Percentiles rank a stretch among this genome's conserved stretches.
Evolutionary conservation across 2,113 vertebrate genomes (phyloP).

Genomic region (Chamaetylas fuelleborni): DNA sequence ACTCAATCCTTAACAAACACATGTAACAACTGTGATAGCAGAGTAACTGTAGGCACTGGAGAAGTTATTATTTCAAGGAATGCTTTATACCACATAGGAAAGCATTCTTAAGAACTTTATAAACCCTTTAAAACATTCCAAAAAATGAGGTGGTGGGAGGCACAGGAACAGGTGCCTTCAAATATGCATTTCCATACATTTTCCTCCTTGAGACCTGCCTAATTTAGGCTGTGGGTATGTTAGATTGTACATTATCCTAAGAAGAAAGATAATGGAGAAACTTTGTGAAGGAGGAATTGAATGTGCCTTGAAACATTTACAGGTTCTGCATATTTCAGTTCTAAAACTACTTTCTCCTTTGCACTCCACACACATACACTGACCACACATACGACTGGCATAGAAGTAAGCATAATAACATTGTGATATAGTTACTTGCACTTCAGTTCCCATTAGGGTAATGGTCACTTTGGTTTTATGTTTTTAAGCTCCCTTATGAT

Average conservation of each 20-base stretch:
- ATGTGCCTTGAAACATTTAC: background rate
- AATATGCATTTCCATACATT: background rate
- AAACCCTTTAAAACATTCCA: background rate
- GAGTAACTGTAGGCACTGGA: background rate
- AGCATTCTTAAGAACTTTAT: background rate
- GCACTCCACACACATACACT: background rate
- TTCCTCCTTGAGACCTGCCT: background rate
- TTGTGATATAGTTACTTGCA: background rate
- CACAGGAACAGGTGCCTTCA: background rate
- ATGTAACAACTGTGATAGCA: background rate
- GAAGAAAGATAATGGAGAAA: background rate
- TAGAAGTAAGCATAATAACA: background rate
- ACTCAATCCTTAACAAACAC: background rate
- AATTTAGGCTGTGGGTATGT: background rate
- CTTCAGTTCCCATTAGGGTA: background rate
- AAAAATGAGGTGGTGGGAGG: accelerated
- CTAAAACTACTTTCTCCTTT: background rate
- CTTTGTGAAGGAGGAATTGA: background rate
- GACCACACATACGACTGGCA: background rate
- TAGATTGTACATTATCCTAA: background rate
- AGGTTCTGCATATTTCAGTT: background rate
- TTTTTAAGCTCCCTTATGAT: background rate
- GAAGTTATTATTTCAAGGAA: background rate
- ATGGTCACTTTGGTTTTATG: background rate
- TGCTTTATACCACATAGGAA: accelerated